Base-by-base conservation (phyloP, 30 jellyfish, hydroid and myxozoan genomes). In the Cassiopea xamachana region DNA sequence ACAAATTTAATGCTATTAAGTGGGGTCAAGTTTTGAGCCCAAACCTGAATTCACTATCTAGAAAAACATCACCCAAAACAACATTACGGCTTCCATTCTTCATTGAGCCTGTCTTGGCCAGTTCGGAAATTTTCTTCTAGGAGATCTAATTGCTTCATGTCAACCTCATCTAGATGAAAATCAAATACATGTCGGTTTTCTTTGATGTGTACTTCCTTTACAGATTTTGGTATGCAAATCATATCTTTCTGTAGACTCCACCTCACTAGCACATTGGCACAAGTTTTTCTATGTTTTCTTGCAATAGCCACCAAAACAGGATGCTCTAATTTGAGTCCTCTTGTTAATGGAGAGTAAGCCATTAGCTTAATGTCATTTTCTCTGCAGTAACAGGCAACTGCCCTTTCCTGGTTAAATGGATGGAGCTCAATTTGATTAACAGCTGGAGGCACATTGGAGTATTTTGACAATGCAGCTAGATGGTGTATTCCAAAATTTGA, bases 281-380 rank as follows among this genome's bases (percentile, higher is more conserved):
- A 39, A 39, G 89, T 86, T 70, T 92, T 92, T 2, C 50, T 51
- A 46, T 79, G 83, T 72, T 84, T 92, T 27, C 71, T 48, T 46
- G 97, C 95, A 43, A 92, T 85, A 1, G 81, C 46, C 27, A 47
- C 59, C 18, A 92, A 60, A 9, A 81, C 87, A 1, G 97, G 94
- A 67, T 86, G 90, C 16, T 75, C 60, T 62, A 92, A 15, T 61
- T 60, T 60, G n/a, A 48, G 87, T 68, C 97, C 94, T 59, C 94
- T 71, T 6, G 97, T 91, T 45, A 92, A 59, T 5, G 97, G 97
- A 1, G 93, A 92, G 67, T 92, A 92, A n/a, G 97, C 94, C 97
- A 92, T 92, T 7, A 92, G 43, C 1, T 72, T 48, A 60, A 92
- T 92, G 59, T 50, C 74, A 44, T 84, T 78, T 48, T 85, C 92